Evolutionary conservation across 2,888 invertebrate genomes (phyloP).

Genomic region (Meteorus colon): DNA sequence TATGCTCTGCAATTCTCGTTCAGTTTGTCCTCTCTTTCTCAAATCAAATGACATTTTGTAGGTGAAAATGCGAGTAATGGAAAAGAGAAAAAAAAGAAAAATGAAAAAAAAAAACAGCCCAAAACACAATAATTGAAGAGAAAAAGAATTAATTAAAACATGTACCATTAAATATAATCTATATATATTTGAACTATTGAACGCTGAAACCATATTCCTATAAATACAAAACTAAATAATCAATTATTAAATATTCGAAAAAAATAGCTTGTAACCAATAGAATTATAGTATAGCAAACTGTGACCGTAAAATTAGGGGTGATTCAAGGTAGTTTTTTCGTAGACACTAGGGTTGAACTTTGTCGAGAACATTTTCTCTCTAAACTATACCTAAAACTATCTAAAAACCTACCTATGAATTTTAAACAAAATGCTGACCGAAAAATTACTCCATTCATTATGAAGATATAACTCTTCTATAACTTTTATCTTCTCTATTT

Average conservation of each 20-base stretch:
- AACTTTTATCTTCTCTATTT: conserved; percentile 57
- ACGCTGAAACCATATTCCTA: conserved; percentile 70
- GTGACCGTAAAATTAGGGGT: conserved; percentile 65
- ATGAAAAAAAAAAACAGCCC: conserved; percentile 51
- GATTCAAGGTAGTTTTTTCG: conserved; percentile 64
- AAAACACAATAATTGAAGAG: conserved; percentile 57
- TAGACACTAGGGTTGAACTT: conserved; percentile 67
- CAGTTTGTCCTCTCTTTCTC: not conserved
- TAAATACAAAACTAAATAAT: conserved; percentile 66
- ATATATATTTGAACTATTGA: conserved; percentile 72
- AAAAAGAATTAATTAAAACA: conserved; percentile 58
- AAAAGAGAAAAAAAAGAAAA: conserved; percentile 47
- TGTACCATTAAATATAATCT: conserved; percentile 70
- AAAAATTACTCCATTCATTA: conserved; percentile 32
- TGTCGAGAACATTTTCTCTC: conserved; percentile 70
- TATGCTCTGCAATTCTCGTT: not conserved
- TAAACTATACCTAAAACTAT: conserved; percentile 62
- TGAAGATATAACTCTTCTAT: conserved; percentile 53
- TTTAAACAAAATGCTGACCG: conserved; percentile 50
- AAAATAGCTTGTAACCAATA: conserved; percentile 67
- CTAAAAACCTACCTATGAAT: conserved; percentile 62
- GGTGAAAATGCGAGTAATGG: conserved; percentile 48
- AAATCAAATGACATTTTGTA: conserved; percentile 48
- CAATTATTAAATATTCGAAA: conserved; percentile 66
- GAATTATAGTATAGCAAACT: conserved; percentile 63